Evolutionary conservation across 2,113 vertebrate species (phyloP).

Genomic region (Pelusios castaneus): DNA sequence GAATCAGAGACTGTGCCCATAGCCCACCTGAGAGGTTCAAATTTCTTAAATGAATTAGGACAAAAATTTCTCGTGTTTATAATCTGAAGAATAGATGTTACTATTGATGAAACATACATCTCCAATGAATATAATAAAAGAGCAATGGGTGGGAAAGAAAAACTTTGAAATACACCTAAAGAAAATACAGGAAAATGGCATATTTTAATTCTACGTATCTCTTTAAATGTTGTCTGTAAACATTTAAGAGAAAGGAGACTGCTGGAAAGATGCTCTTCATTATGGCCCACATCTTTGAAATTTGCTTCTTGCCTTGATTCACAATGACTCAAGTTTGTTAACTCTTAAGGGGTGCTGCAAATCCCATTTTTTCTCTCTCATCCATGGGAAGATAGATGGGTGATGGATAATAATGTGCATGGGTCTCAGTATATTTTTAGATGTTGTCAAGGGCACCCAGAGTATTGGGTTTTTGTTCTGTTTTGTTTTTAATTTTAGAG

Average conservation of each 20-base stretch:
- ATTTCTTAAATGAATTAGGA: too few species aligned
- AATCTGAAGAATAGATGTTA: neutral
- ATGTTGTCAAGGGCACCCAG: neutral
- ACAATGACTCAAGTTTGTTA: neutral
- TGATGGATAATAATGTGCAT: neutral
- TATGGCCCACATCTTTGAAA: neutral
- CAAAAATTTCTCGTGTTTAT: neutral
- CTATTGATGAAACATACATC: neutral
- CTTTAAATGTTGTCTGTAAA: neutral
- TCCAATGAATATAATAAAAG: neutral
- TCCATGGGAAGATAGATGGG: neutral
- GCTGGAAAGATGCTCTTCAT: rapidly evolving
- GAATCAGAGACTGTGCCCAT: too few species aligned
- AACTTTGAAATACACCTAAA: neutral
- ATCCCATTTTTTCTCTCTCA: neutral
- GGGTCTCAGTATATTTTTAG: neutral
- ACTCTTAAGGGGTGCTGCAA: neutral
- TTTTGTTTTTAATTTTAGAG: neutral
- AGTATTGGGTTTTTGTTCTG: neutral
- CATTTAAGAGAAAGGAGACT: neutral
- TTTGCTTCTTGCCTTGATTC: rapidly evolving
- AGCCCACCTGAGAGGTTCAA: too few species aligned
- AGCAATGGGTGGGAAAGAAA: rapidly evolving
- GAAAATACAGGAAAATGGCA: neutral
- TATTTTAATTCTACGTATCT: neutral